phyloP scores from a whole-genome alignment of 2,113 vertebrate genomes.

The Neodon shergylaensis region DNA sequence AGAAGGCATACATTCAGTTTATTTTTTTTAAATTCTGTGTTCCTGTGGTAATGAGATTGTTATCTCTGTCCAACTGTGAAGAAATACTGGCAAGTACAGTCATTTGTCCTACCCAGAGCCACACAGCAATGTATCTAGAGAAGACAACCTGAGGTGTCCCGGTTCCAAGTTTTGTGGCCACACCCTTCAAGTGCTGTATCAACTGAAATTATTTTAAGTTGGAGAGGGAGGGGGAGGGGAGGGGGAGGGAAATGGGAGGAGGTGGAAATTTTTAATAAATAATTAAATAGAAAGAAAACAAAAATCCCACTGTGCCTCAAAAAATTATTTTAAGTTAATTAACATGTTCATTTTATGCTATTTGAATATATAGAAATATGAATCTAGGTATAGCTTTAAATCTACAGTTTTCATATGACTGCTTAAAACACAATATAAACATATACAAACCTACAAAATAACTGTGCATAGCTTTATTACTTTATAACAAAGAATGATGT shows the following conservation, averaged over 20 bases:
- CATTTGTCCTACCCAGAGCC: neutral
- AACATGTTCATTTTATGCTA: constrained; percentile 8
- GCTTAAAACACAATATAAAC: neutral
- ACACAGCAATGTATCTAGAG: neutral
- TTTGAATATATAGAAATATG: constrained; percentile 2
- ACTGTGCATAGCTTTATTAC: neutral
- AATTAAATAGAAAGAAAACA: too few species aligned
- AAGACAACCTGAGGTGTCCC: neutral
- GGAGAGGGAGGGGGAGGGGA: too few species aligned
- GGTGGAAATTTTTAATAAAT: too few species aligned
- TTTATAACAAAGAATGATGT: neutral
- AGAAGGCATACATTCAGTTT: neutral
- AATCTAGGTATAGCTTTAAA: neutral
- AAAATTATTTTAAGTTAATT: constrained; percentile 39
- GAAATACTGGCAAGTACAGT: neutral
- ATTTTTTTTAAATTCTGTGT: neutral
- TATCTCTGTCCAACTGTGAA: neutral
- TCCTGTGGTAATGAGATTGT: neutral
- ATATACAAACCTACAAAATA: neutral
- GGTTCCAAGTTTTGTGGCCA: neutral
- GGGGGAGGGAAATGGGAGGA: too few species aligned
- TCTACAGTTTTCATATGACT: neutral
- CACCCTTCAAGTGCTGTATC: neutral
- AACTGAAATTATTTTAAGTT: constrained; percentile 33
- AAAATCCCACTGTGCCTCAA: too few species aligned